Base-by-base conservation (phyloP, 2,797 vertebrate genomes). In the Ambastaia sidthimunki region DNA sequence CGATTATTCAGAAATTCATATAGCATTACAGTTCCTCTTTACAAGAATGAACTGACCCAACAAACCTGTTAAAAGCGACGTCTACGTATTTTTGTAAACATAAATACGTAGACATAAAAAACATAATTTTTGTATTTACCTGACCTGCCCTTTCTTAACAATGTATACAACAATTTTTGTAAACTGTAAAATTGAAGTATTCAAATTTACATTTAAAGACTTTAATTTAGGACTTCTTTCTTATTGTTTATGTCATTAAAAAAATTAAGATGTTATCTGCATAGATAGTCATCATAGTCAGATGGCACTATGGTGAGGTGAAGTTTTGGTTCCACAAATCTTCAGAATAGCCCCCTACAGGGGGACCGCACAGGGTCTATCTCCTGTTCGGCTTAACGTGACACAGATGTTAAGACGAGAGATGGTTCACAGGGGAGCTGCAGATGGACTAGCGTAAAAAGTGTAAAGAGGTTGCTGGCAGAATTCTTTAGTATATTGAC, bases 401-500 rank as follows among this genome's bases (percentile, higher is more conserved):
- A 60, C 41, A 76, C 84, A 85, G 84, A 83, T 85, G 84, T 76
- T 6, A 23, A 23, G 54, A 76, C 48, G 57, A 54, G 34, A 55
- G 67, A 71, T 18, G 18, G 12, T 34, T 77, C n/a, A 69, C 54
- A 77, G 21, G 25, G 23, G 13, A 7, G 19, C 50, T 69, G 19
- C 50, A 76, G 12, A 19, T 44, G 44, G 28, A 34, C n/a, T 80
- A 23, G 41, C 13, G 12, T n/a, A 63, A 77, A 34, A 41, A 41
- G 37, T 41, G 37, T 41, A 41, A 44, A 0, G 18, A 50, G 12
- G 59, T 31, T 74, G 16, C 31, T 12, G 48, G 4, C 31, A 48
- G 12, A 21, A 23, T n/a, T 37, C 41, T 44, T 44, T 2, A 10
- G 41, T 44, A 44, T 44, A 44, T 44, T 44, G 41, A 11, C 41